Percentiles rank a stretch among this genome's conserved stretches.
phyloP scores from a whole-genome alignment of 2,888 invertebrate species.

The Macaria liturata region DNA sequence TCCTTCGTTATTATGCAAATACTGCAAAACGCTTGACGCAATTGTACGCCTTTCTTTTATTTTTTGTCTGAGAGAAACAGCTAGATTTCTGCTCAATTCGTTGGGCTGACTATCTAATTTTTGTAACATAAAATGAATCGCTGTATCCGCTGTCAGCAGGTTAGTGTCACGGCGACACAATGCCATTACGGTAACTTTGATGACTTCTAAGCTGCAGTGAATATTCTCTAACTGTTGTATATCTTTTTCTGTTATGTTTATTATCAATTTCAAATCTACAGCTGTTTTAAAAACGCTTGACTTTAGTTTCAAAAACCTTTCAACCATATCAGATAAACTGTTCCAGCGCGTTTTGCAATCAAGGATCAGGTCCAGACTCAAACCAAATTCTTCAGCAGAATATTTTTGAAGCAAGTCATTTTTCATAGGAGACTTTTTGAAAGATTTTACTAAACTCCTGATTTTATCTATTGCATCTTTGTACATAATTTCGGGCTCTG shows the following conservation, averaged over 20 bases:
- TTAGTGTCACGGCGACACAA: slow-evolving; percentile 3
- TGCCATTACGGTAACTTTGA: slow-evolving; percentile 4
- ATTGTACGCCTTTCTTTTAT: slow-evolving; percentile 13
- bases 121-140: slow-evolving; percentile 2
- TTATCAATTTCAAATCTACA: slow-evolving; percentile 12
- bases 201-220: slow-evolving; percentile 4
- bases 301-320: slow-evolving; percentile 13
- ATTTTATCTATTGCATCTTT: slow-evolving; percentile 12
- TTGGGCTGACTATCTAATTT: slow-evolving; percentile 3
- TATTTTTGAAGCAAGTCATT: slow-evolving; percentile 12
- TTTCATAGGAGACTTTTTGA: slow-evolving; percentile 11
- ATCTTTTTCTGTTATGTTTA: slow-evolving; percentile 11
- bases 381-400: slow-evolving; percentile 8
- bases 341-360: slow-evolving; percentile 16
- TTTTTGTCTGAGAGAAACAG: slow-evolving; percentile 12
- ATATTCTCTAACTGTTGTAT: slow-evolving; percentile 4
- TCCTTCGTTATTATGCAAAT: slow-evolving; percentile 1
- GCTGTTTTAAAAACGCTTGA: slow-evolving; percentile 12
- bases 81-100: slow-evolving; percentile 8
- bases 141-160: slow-evolving; percentile 3
- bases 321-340: slow-evolving; percentile 14
- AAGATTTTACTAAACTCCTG: slow-evolving; percentile 11
- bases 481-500: slow-evolving; percentile 7
- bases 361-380: slow-evolving; percentile 11
- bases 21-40: slow-evolving; percentile 2